Evolutionary conservation across 2,113 vertebrate species (phyloP), one percentile per base, ranked within the genome.

Genomic region (Anas platyrhynchos): DNA sequence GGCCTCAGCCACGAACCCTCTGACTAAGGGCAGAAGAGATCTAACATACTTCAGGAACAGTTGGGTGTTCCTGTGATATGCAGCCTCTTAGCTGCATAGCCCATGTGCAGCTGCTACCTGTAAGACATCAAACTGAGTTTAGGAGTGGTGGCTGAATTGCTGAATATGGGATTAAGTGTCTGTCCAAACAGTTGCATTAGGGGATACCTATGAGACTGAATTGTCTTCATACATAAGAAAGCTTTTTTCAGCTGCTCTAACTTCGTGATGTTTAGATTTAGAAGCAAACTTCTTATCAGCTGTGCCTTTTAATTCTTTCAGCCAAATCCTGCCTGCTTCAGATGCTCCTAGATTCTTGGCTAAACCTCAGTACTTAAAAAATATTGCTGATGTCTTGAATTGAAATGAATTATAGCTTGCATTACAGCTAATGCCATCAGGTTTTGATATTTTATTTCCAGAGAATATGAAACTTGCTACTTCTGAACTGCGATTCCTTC

Each of bases 401-500:
- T 62, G 73, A 83, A 46, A 36, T 76, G 79, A 83, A 32, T 85
- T 93, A 75, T 34, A 71, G 74, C 38, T 88, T 74, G 34, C 8
- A 6, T 93, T 90, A 36, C 58, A 72, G 83, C 77, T 88, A 46
- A 83, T 86, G 68, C 76, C 77, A 86, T 93, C 27, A 29, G 81
- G 65, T 88, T 74, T 82, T 84, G 32, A 16, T 94, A 6, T 88
- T 91, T 93, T 77, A 74, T 93, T 67, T 97, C 80, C 46, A 63
- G 54, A 61, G 66, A 88, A 62, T 76, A 76, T 20, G 48, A 56
- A 73, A 63, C 44, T 83, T 86, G 76, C 86, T 83, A 82, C 54
- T 55, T 89, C 83, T 32, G 44, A 93, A 79, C 66, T 88, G 90
- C 94, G 90, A 79, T 93, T 91, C 58, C 71, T 55, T 78, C 92